Conservation (phyloP, 2,797 vertebrate species). For the Takifugu ocellatus region DNA sequence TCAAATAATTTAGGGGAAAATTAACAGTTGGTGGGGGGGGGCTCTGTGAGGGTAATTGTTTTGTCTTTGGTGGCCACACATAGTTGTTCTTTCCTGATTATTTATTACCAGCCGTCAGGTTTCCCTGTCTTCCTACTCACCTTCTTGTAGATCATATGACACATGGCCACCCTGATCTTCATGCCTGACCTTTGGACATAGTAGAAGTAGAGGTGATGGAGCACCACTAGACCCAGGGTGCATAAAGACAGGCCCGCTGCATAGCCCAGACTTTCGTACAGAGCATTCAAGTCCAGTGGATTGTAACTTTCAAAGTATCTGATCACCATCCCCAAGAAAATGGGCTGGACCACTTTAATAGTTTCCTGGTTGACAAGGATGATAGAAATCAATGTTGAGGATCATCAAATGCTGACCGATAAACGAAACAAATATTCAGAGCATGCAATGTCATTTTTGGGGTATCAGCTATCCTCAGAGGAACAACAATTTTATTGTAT, state of each 20-base stretch:
- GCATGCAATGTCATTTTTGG: too few species aligned
- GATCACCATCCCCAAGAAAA: slow-evolving; percentile 87
- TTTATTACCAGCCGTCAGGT: background rate
- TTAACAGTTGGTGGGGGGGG: background rate
- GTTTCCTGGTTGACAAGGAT: slow-evolving; percentile 72
- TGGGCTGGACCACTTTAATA: slow-evolving; percentile 83
- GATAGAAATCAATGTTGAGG: background rate
- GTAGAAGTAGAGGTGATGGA: slow-evolving; percentile 92
- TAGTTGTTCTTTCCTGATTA: too few species aligned
- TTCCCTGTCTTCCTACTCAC: slow-evolving; percentile 64
- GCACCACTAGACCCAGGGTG: slow-evolving; percentile 75
- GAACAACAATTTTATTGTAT: too few species aligned
- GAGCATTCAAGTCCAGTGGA: slow-evolving; percentile 30
- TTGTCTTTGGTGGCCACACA: too few species aligned
- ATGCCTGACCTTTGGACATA: slow-evolving; percentile 88
- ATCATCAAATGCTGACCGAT: background rate
- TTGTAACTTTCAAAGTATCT: slow-evolving; percentile 81
- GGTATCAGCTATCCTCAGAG: too few species aligned
- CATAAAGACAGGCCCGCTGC: slow-evolving; percentile 76
- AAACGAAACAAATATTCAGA: too few species aligned
- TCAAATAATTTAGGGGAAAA: background rate
- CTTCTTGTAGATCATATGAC: slow-evolving; percentile 96
- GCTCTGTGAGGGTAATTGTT: too few species aligned
- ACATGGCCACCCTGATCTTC: slow-evolving; percentile 92
- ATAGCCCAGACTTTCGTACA: slow-evolving; percentile 71